Conservation (phyloP, 2,888 invertebrate genomes). For the Hylaea fasciaria region DNA sequence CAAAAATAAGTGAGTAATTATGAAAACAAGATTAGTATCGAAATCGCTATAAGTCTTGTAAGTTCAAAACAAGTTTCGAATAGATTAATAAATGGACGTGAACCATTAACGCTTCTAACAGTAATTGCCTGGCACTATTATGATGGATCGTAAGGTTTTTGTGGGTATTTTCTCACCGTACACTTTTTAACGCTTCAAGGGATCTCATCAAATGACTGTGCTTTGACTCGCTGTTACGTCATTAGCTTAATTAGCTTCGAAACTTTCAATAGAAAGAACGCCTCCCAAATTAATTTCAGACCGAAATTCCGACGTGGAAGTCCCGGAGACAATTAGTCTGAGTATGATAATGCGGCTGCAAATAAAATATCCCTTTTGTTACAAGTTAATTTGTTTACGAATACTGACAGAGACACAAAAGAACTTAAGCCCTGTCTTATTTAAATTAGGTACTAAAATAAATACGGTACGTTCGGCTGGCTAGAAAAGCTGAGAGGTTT, state of each 20-base stretch:
- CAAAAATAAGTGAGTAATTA: slow-evolving; percentile 80
- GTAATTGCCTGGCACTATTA: slow-evolving; percentile 81
- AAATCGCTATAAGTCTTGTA: slow-evolving; percentile 78
- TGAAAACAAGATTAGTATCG: slow-evolving; percentile 83
- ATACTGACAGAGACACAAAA: slow-evolving; percentile 72
- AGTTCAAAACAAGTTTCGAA: slow-evolving; percentile 76
- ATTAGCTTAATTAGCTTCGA: slow-evolving; percentile 62
- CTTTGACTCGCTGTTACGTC: slow-evolving; percentile 56
- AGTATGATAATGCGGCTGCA: slow-evolving; percentile 53
- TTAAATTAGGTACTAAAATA: slow-evolving; percentile 82
- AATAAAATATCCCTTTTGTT: slow-evolving; percentile 62
- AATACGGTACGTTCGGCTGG: slow-evolving; percentile 69
- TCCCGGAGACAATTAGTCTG: slow-evolving; percentile 47
- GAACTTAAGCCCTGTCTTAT: slow-evolving; percentile 79
- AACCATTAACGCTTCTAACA: slow-evolving; percentile 82
- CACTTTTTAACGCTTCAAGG: slow-evolving; percentile 72
- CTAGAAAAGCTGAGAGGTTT: slow-evolving; percentile 60
- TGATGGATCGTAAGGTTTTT: slow-evolving; percentile 82
- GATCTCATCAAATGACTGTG: slow-evolving; percentile 65
- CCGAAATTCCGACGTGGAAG: slow-evolving; percentile 21
- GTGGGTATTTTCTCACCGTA: slow-evolving; percentile 73
- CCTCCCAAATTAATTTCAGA: slow-evolving; percentile 33
- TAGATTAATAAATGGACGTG: slow-evolving; percentile 77
- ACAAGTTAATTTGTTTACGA: slow-evolving; percentile 78
- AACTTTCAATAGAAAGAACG: slow-evolving; percentile 49